Evolutionary conservation across 2,888 invertebrate species (phyloP).

Genomic region (Leptogaster cylindrica): DNA sequence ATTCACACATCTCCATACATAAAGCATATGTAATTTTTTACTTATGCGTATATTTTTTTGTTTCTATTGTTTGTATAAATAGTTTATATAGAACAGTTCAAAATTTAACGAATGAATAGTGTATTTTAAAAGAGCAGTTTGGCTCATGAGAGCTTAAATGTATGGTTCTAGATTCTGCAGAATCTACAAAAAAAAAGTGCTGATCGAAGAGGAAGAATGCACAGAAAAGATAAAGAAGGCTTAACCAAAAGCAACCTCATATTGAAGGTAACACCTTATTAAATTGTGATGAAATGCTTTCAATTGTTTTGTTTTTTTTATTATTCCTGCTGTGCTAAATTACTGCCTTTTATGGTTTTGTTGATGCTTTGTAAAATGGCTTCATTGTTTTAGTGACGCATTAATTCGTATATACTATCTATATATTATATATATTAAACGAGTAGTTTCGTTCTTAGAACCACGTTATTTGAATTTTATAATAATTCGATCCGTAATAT

Average conservation of each 20-base stretch:
- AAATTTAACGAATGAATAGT: slow-evolving; percentile 38
- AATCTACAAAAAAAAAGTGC: slow-evolving; percentile 99
- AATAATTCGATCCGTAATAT: slow-evolving; percentile 13
- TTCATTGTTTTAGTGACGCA: slow-evolving; percentile 37
- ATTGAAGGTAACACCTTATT: slow-evolving; percentile 84
- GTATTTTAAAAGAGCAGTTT: slow-evolving; percentile 52
- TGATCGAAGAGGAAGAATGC: slow-evolving; percentile 95
- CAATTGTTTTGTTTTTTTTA: slow-evolving; percentile 29
- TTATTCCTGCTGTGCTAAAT: slow-evolving; percentile 37
- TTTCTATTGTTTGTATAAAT: slow-evolving; percentile 22
- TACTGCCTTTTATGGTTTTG: slow-evolving; percentile 26
- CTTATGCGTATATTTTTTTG: slow-evolving; percentile 32
- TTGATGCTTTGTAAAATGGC: slow-evolving; percentile 33
- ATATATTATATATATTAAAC: slow-evolving; percentile 18
- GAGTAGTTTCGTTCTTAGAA: slow-evolving; percentile 21
- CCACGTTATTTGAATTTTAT: slow-evolving; percentile 3
- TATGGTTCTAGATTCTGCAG: slow-evolving; percentile 95
- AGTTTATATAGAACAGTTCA: slow-evolving; percentile 22
- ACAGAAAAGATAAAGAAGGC: slow-evolving; percentile 94
- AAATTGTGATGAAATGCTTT: slow-evolving; percentile 48
- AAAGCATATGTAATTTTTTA: slow-evolving; percentile 25
- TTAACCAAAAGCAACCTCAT: slow-evolving; percentile 97
- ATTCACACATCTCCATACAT: slow-evolving; percentile 36
- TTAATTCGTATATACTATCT: slow-evolving; percentile 24
- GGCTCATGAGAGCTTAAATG: slow-evolving; percentile 61